A percentile compares a stretch with the other conserved stretches of the same genome.
These are phyloP conservation scores for Dasysyrphus albostriatus DNA, from an alignment of 2,888 invertebrate species.

Conservation along the genomic window DNA sequence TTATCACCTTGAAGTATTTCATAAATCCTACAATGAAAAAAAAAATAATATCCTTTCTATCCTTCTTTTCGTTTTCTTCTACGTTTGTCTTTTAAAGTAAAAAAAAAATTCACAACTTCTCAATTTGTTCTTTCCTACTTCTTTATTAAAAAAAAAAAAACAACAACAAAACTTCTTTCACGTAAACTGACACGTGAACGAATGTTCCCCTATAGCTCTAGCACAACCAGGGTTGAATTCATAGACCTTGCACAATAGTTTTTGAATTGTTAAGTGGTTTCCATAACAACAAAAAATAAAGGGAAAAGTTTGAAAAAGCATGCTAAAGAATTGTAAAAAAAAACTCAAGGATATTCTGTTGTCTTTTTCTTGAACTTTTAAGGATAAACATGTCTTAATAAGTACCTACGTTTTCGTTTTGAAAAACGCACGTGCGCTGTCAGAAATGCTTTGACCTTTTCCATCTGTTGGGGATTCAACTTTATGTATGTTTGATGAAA, in stretches of 20 bases:
- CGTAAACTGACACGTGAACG: conserved; percentile 28
- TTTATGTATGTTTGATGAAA: no score
- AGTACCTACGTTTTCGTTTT: no score
- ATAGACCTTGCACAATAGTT: conserved; percentile 39
- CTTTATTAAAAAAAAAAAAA: background rate
- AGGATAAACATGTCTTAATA: conserved; percentile 15
- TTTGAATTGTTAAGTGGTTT: conserved; percentile 32
- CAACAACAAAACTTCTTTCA: background rate
- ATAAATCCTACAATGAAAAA: background rate
- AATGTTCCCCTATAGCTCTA: background rate
- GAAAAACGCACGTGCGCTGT: conserved; percentile 7
- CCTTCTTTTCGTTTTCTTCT: background rate
- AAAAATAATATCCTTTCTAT: background rate
- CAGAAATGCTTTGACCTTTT: background rate
- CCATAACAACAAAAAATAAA: conserved; percentile 1
- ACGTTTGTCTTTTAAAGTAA: background rate
- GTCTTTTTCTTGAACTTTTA: conserved; percentile 4
- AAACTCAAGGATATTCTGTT: conserved; percentile 8
- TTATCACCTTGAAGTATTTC: conserved; percentile 24
- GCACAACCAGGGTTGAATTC: conserved; percentile 1
- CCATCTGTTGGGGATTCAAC: background rate
- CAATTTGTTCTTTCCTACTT: background rate
- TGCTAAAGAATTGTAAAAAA: conserved; percentile 21
- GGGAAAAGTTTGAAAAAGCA: conserved; percentile 15
- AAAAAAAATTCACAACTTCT: background rate